Percentiles rank a stretch among this genome's conserved stretches.
Conservation (phyloP, 2,113 vertebrate species). For the Mungos mungo region DNA sequence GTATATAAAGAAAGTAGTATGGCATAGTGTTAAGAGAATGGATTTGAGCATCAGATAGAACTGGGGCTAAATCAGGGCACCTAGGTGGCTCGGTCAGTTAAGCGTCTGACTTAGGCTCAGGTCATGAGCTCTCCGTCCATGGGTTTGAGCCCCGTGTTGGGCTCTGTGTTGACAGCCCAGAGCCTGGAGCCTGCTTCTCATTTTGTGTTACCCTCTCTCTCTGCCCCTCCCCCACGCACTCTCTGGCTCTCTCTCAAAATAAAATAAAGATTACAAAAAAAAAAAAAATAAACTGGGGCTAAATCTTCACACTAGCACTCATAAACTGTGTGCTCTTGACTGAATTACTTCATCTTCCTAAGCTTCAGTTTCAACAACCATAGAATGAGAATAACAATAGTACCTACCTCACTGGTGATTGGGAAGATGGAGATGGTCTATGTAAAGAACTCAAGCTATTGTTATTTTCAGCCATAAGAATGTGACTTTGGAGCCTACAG, state of each 20-base stretch:
- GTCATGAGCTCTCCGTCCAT: no score
- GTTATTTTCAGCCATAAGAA: conserved; percentile 25
- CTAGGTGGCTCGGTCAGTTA: no score
- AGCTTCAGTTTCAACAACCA: background rate
- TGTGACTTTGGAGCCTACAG: background rate
- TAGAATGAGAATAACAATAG: background rate
- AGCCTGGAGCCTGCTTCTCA: no score
- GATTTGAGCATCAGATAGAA: background rate
- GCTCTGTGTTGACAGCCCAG: no score
- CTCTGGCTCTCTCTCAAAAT: no score
- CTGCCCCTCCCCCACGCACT: no score
- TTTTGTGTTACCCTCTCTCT: no score
- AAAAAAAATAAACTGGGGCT: background rate
- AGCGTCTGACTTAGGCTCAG: no score
- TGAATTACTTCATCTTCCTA: background rate
- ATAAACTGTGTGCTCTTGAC: background rate
- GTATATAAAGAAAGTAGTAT: background rate
- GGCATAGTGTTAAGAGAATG: background rate
- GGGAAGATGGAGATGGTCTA: background rate
- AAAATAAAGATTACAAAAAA: no score
- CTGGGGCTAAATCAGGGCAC: background rate
- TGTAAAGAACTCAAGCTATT: background rate
- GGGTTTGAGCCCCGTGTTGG: no score
- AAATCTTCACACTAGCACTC: background rate
- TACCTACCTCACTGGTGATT: background rate